Evolutionary conservation across 2,797 vertebrate species (phyloP).

Genomic region (Gallinago solitaria): DNA sequence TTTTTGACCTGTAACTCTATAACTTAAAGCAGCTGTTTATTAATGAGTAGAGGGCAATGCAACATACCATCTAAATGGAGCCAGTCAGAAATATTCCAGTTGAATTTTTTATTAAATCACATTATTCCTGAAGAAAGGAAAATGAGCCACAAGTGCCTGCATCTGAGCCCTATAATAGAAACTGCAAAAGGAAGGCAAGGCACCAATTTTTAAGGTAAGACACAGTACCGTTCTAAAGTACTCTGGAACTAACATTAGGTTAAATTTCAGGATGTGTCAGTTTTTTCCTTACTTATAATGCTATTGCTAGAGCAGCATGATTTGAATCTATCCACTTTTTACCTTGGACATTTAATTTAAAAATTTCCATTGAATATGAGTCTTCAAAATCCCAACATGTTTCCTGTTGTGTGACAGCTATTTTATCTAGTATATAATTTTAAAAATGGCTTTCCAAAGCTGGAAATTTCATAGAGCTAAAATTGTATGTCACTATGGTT

Average conservation of each 20-base stretch:
- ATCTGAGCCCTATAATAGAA: background rate
- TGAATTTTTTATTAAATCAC: background rate
- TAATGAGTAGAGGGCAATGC: background rate
- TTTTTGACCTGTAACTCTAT: conserved; percentile 6
- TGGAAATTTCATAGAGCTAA: background rate
- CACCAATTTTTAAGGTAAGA: background rate
- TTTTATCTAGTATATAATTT: background rate
- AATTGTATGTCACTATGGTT: background rate
- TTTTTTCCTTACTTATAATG: background rate
- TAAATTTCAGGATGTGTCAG: background rate
- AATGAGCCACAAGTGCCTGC: background rate
- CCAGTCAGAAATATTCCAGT: background rate
- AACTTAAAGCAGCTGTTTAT: background rate
- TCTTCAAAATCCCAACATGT: background rate
- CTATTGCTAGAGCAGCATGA: background rate
- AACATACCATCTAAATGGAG: background rate
- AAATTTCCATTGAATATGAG: background rate
- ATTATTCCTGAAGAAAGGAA: background rate
- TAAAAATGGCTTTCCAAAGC: background rate
- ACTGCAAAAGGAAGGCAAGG: background rate
- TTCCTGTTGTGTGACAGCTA: background rate
- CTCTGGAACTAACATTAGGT: background rate
- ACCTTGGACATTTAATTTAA: background rate
- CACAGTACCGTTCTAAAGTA: background rate
- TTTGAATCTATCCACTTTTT: background rate